phyloP scores from a whole-genome alignment of 2,113 vertebrate species.

The Scomber japonicus region DNA sequence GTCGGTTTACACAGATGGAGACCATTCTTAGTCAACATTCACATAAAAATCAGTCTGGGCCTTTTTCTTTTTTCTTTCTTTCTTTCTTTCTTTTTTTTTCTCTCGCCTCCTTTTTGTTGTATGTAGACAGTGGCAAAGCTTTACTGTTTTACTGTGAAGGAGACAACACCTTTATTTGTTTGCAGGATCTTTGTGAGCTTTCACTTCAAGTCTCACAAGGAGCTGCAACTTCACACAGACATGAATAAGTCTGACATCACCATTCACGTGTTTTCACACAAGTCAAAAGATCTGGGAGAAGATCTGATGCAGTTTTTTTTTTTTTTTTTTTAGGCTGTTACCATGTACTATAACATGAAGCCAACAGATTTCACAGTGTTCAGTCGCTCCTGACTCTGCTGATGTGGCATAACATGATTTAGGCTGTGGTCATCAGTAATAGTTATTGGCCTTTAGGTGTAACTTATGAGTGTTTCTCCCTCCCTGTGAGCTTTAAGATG shows the following conservation, averaged over 20 bases:
- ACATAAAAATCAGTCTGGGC: conserved; percentile 76
- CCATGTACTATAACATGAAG: too few relatives aligned
- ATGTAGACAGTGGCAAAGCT: conserved; percentile 40
- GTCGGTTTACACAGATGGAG: conserved; percentile 84
- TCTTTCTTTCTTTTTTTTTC: conserved; percentile 7
- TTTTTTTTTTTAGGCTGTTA: background rate
- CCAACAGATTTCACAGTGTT: background rate
- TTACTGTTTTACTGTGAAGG: conserved; percentile 40
- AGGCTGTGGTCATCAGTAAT: conserved; percentile 1
- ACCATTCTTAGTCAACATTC: conserved; percentile 78
- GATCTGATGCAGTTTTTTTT: background rate
- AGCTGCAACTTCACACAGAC: conserved; percentile 28
- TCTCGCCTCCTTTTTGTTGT: conserved; percentile 48
- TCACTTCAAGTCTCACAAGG: conserved; percentile 34
- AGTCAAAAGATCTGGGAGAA: background rate
- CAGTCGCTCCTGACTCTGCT: background rate
- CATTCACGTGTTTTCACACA: background rate
- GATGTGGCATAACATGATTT: conserved; percentile 25
- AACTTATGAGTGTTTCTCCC: conserved; percentile 54
- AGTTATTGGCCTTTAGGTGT: conserved; percentile 24
- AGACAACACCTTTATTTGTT: conserved; percentile 59
- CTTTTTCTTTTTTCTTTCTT: conserved; percentile 17
- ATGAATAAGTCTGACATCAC: conserved; percentile 8
- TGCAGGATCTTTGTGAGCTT: conserved; percentile 42
- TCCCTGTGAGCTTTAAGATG: conserved; percentile 55